Conservation (phyloP, 2,113 vertebrate species). For the Hemibagrus wyckioides region DNA sequence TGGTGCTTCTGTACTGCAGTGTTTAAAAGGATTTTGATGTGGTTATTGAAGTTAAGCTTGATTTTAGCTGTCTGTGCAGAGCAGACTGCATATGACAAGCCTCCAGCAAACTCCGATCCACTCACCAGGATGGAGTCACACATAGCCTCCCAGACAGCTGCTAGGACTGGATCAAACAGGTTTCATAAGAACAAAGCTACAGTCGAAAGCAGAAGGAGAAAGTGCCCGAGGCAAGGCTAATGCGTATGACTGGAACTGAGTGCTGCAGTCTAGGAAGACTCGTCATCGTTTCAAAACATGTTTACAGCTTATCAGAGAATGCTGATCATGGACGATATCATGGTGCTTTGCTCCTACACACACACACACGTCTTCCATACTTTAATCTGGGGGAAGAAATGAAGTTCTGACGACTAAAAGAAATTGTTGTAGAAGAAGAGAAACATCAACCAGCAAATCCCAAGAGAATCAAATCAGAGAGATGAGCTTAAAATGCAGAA, state of each 20-base stretch:
- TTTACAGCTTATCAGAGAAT: slow-evolving; percentile 15
- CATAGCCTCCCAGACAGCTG: slow-evolving; percentile 14
- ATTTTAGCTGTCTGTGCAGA: not conserved
- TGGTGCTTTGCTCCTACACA: slow-evolving; percentile 9
- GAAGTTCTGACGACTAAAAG: slow-evolving; percentile 35
- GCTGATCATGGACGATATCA: not conserved
- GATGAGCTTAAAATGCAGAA: not conserved
- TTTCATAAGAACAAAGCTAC: slow-evolving; percentile 20
- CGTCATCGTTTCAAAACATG: slow-evolving; percentile 6
- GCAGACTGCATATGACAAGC: slow-evolving; percentile 32
- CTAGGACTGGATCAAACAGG: slow-evolving; percentile 15
- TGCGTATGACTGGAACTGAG: slow-evolving; percentile 8
- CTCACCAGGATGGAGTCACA: slow-evolving; percentile 26
- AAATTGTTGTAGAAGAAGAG: slow-evolving; percentile 19
- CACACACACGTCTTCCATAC: not conserved
- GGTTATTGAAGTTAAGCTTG: not conserved
- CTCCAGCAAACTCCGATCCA: slow-evolving; percentile 19
- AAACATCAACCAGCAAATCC: slow-evolving; percentile 2
- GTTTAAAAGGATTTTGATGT: slow-evolving; percentile 6
- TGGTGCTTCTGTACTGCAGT: not conserved
- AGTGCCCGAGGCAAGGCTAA: slow-evolving; percentile 32
- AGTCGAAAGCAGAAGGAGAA: slow-evolving; percentile 20
- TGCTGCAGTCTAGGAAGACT: slow-evolving; percentile 14
- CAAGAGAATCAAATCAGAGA: not conserved
- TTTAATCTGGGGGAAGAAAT: not conserved